Evolutionary conservation across 1,140 invertebrate genomes (phyloP).

Genomic region (Amphibalanus amphitrite): DNA sequence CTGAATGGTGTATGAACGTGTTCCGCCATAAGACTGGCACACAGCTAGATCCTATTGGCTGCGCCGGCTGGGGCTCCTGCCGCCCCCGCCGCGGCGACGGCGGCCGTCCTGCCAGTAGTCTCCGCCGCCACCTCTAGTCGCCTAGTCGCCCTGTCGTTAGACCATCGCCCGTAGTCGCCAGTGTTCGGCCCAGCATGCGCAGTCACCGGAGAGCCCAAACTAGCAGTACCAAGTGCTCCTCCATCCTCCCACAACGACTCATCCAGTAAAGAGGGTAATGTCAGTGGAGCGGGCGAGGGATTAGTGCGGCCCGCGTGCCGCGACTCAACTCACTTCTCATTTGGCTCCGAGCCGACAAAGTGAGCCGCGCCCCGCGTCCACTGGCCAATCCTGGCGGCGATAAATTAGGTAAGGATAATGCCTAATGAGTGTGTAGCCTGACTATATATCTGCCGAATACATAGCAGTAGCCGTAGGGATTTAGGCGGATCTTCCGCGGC

Average conservation of each 20-base stretch:
- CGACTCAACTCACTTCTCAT: background rate
- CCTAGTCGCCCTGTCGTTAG: background rate
- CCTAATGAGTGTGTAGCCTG: background rate
- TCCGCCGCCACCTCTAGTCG: too few species aligned
- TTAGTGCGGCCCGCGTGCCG: too few species aligned
- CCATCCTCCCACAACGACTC: too few species aligned
- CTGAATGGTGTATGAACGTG: background rate
- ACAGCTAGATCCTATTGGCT: background rate
- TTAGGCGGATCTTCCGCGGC: background rate
- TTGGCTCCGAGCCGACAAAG: background rate
- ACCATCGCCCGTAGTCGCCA: background rate
- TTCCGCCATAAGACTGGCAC: background rate
- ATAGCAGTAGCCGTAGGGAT: background rate
- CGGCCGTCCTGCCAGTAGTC: background rate
- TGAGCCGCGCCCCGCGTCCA: background rate
- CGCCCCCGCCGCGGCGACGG: too few species aligned
- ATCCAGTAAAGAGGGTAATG: too few species aligned
- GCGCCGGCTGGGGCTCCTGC: too few species aligned
- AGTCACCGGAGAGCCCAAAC: background rate
- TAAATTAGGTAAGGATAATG: conserved; percentile 2
- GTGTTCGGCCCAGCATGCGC: background rate
- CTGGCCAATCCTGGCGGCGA: background rate
- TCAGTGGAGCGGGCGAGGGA: too few species aligned
- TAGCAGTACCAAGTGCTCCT: too few species aligned
- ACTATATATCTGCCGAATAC: background rate